phyloP scores from a whole-genome alignment of 2,888 invertebrate species.

The Limnephilus marmoratus region DNA sequence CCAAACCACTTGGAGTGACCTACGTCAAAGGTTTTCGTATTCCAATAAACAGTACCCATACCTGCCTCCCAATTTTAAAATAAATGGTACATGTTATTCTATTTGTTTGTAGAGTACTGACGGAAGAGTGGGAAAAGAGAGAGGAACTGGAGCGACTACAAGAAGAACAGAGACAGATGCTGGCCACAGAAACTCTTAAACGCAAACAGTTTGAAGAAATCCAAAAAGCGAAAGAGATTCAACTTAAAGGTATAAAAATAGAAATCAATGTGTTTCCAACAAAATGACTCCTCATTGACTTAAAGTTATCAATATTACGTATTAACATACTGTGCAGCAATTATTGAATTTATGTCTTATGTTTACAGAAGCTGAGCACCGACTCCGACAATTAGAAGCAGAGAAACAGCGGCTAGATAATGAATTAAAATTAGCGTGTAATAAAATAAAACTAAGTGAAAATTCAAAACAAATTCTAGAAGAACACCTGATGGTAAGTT shows the following conservation, averaged over 20 bases:
- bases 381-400: conserved; percentile 83
- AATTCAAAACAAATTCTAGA: conserved; percentile 79
- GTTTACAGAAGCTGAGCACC: conserved; percentile 82
- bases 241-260: conserved; percentile 78
- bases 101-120: conserved; percentile 77
- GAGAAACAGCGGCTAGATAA: conserved; percentile 84
- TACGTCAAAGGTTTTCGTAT: too few relatives aligned
- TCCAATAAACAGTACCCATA: too few relatives aligned
- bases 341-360: background rate
- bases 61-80: background rate
- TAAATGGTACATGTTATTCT: background rate
- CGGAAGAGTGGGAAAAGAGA: conserved; percentile 90
- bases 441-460: conserved; percentile 83
- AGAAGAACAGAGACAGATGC: conserved; percentile 83
- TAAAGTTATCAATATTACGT: too few relatives aligned
- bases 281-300: too few relatives aligned
- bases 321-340: background rate
- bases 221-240: conserved; percentile 84
- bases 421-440: conserved; percentile 82
- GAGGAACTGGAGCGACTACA: conserved; percentile 89
- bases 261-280: background rate
- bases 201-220: conserved; percentile 84
- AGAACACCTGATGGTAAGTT: conserved; percentile 74
- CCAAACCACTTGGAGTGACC: too few relatives aligned
- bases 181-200: conserved; percentile 86